These are phyloP conservation scores for Oikopleura dioica DNA, from an alignment of 23 tunicate genomes.

Conservation along the genomic window DNA sequence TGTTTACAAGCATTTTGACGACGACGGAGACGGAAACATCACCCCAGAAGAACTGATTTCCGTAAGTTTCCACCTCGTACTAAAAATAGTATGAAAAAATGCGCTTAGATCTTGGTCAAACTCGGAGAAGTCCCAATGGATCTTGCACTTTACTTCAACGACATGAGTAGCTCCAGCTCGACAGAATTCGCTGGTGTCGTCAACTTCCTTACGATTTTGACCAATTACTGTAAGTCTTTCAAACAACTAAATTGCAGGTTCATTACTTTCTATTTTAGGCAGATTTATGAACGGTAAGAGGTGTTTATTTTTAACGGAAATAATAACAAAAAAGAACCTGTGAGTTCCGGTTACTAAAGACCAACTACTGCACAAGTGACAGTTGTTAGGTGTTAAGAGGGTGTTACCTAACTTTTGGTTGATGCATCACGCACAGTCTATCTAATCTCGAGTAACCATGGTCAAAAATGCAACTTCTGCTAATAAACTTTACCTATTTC, in stretches of 20 bases:
- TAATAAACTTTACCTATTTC: no score
- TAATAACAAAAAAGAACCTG: background rate
- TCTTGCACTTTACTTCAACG: background rate
- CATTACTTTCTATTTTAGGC: no score
- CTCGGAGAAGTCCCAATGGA: slow-evolving; percentile 9
- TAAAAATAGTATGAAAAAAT: no score
- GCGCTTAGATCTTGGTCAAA: background rate
- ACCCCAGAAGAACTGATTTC: background rate
- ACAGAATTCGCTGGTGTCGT: background rate
- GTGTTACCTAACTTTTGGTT: no score
- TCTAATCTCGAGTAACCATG: no score
- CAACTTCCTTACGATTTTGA: background rate
- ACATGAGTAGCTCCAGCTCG: background rate
- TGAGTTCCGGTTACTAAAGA: no score
- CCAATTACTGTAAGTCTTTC: background rate
- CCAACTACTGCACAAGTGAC: no score
- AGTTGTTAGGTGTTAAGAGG: no score
- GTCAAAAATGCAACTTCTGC: no score
- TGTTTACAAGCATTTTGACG: background rate
- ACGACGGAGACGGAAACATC: background rate
- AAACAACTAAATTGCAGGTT: no score
- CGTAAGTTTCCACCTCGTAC: no score
- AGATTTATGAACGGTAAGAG: background rate
- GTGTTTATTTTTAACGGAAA: background rate
- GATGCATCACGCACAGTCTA: no score